phyloP scores from a whole-genome alignment of 2,888 invertebrate species.

The Mimas tiliae region DNA sequence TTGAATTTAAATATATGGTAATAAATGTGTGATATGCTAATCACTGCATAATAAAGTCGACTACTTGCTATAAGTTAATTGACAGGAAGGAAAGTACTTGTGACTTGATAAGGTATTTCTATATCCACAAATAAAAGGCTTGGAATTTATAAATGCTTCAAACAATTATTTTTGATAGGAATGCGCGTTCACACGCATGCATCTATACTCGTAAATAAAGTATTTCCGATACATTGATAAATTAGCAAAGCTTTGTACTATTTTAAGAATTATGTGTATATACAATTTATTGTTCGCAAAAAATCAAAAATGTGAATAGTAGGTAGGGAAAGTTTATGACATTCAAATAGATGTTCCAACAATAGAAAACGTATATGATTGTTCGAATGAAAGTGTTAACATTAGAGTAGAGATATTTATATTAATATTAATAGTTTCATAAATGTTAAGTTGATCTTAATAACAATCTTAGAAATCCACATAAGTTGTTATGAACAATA shows the following conservation, averaged over 20 bases:
- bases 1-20: conserved; percentile 37
- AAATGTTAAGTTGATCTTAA: conserved; percentile 29
- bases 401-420: background rate
- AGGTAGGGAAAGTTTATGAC: background rate
- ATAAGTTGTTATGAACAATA: background rate
- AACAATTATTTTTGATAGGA: background rate
- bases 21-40: conserved; percentile 20
- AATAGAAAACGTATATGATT: background rate
- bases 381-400: conserved; percentile 10
- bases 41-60: conserved; percentile 10
- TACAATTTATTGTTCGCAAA: background rate
- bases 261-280: background rate
- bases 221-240: background rate
- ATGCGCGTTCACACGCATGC: background rate
- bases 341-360: background rate
- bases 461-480: conserved; percentile 1
- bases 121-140: background rate
- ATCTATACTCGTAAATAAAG: background rate
- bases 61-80: conserved; percentile 25
- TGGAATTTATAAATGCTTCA: background rate
- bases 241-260: background rate
- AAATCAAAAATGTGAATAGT: background rate
- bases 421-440: conserved; percentile 8
- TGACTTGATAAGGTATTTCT: conserved; percentile 2
- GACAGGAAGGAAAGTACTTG: conserved; percentile 18